Percentiles rank a stretch among this genome's conserved stretches.
These are phyloP conservation scores for Crocidura indochinensis DNA, from an alignment of 2,797 vertebrate species.

Conservation along the genomic window DNA sequence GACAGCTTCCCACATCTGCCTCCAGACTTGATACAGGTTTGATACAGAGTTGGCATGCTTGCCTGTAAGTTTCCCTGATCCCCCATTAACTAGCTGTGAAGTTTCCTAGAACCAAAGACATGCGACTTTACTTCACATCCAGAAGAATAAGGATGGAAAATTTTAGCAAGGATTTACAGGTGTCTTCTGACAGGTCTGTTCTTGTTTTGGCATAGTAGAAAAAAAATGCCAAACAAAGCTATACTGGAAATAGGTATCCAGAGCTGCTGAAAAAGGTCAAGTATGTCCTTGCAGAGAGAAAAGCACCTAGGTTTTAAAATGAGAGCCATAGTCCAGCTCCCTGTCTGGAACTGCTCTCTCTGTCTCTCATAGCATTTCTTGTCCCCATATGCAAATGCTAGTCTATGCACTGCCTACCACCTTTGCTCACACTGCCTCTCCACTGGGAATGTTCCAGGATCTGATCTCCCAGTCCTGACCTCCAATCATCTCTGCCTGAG, in stretches of 20 bases:
- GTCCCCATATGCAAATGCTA: not conserved
- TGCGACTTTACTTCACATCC: not conserved
- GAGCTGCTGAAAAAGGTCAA: too few species aligned
- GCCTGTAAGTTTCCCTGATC: not conserved
- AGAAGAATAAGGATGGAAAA: not conserved
- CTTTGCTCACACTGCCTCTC: not conserved
- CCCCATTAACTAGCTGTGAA: not conserved
- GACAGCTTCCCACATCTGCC: not conserved
- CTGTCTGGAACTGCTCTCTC: not conserved
- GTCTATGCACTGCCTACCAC: fast-evolving
- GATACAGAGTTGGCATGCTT: fast-evolving
- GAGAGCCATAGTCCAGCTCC: not conserved
- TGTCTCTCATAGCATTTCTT: not conserved
- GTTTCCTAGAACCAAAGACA: not conserved
- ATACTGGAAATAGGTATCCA: not conserved
- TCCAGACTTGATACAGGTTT: not conserved
- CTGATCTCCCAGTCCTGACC: not conserved
- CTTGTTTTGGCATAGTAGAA: not conserved
- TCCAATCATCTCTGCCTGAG: not conserved
- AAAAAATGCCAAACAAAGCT: too few species aligned
- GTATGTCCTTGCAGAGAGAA: too few species aligned
- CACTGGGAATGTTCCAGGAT: not conserved
- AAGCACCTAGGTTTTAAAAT: not conserved
- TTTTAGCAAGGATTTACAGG: not conserved
- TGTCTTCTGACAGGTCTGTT: not conserved